Evolutionary conservation across 2,797 vertebrate genomes (phyloP), one percentile per base, ranked within the genome.

Genomic region (Lates japonicus): DNA sequence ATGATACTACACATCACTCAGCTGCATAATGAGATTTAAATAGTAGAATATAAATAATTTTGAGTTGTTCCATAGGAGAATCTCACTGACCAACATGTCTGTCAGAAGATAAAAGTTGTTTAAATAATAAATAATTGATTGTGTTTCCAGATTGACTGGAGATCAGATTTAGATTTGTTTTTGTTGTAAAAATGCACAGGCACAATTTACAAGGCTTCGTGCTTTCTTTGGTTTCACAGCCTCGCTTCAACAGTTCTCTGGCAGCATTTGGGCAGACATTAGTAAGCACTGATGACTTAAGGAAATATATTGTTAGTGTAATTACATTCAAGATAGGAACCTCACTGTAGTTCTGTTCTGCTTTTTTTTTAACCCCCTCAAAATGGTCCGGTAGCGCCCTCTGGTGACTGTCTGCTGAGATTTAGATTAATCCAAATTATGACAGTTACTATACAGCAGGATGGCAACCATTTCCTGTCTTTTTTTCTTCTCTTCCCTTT

Each of bases 351-450:
- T 33, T 60, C 19, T 25, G 42, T 42, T 46, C 46, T 33, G 31
- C 14, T 35, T 55, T 62, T 29, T 29, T 13, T 55, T 16, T 29
- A 57, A 19, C 29, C 6, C 6, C 7, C 1, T 54, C 10, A 67
- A 1, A 42, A 44, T 67, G 67, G 61, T 70, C 10, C 44, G 14
- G 46, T 57, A 59, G 83, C 72, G 46, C 81, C 89, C 76, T 80
- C 90, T 90, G 55, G 64, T 90, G 88, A 31, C 2, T 35, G 29
- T 6, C 51, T 35, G 22, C 14, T 17, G 7, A 29, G 25, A 29
- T 51, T 74, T 17, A 25, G 3, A 10, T 5, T 48, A 7, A 48
- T 29, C 10, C 33, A 33, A 22, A 49, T n/a, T 0, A 37, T 35
- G 4, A 19, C 1, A 51, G 19, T 25, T 63, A 3, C 48, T 4